phyloP scores from a whole-genome alignment of 2,888 invertebrate genomes.

The Synergus japonicus region DNA sequence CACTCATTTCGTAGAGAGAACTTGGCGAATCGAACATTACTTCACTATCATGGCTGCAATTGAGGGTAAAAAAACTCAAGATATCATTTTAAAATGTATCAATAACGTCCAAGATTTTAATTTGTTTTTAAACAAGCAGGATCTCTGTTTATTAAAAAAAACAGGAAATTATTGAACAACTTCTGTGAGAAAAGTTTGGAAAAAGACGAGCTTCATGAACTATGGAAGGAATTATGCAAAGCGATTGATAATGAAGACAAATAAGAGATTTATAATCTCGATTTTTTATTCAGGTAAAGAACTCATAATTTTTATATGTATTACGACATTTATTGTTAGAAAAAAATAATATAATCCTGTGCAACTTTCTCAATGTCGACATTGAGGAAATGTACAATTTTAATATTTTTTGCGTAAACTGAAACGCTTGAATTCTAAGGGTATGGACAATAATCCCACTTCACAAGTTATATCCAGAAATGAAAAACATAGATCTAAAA shows the following conservation, averaged over 20 bases:
- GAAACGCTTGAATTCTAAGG: too few relatives aligned
- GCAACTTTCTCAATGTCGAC: too few relatives aligned
- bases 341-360: too few relatives aligned
- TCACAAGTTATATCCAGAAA: not conserved
- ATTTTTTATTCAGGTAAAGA: not conserved
- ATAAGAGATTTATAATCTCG: not conserved
- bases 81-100: not conserved
- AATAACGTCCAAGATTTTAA: not conserved
- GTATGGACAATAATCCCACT: not conserved
- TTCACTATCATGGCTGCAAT: conserved; percentile 58
- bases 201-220: conserved; percentile 50
- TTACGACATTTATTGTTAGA: too few relatives aligned
- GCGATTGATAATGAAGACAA: conserved; percentile 53
- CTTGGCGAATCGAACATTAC: conserved; percentile 58
- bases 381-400: too few relatives aligned
- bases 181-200: conserved; percentile 57
- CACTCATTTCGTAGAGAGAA: conserved; percentile 55
- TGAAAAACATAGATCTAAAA: not conserved
- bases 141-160: conserved; percentile 54
- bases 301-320: not conserved
- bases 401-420: too few relatives aligned
- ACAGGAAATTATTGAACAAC: conserved; percentile 54
- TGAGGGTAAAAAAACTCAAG: conserved; percentile 55
- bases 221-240: conserved; percentile 58
- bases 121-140: conserved; percentile 47